Evolutionary conservation across 2,888 invertebrate genomes (phyloP).

Genomic region (Leuctra nigra): DNA sequence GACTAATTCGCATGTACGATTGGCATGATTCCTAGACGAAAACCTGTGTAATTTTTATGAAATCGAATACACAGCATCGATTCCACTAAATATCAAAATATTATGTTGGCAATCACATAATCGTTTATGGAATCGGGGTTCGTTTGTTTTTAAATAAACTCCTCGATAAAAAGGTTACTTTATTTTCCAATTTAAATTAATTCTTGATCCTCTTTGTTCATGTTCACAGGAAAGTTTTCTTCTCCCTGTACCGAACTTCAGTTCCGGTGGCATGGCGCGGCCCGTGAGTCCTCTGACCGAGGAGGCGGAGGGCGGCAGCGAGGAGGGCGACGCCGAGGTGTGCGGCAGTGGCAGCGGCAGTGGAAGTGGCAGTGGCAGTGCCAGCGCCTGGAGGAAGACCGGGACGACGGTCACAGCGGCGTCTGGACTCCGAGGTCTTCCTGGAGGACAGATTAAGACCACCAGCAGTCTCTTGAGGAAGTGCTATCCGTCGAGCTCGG

Average conservation of each 20-base stretch:
- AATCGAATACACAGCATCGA: too few species aligned
- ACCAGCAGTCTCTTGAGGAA: conserved; percentile 36
- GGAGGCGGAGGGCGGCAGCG: conserved; percentile 32
- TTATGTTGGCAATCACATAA: too few species aligned
- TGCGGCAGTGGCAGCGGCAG: conserved; percentile 20
- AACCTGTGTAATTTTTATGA: too few species aligned
- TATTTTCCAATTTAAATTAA: too few species aligned
- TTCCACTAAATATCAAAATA: too few species aligned
- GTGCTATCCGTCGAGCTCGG: conserved; percentile 39
- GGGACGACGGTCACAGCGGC: conserved; percentile 23
- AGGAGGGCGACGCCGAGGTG: conserved; percentile 26
- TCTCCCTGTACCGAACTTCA: conserved; percentile 35
- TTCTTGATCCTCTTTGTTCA: too few species aligned
- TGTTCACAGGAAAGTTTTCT: conserved; percentile 37
- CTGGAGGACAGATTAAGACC: conserved; percentile 23
- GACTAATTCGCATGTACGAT: too few species aligned
- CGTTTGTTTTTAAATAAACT: too few species aligned
- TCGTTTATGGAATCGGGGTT: too few species aligned
- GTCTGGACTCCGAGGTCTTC: conserved; percentile 25
- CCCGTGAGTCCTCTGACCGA: conserved; percentile 34
- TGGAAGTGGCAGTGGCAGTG: conserved; percentile 20
- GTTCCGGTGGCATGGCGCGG: conserved; percentile 31
- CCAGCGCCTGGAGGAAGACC: conserved; percentile 17
- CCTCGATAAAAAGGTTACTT: too few species aligned
- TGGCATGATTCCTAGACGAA: too few species aligned